phyloP scores from a whole-genome alignment of 2,113 vertebrate genomes.

The Stigmatopora nigra region DNA sequence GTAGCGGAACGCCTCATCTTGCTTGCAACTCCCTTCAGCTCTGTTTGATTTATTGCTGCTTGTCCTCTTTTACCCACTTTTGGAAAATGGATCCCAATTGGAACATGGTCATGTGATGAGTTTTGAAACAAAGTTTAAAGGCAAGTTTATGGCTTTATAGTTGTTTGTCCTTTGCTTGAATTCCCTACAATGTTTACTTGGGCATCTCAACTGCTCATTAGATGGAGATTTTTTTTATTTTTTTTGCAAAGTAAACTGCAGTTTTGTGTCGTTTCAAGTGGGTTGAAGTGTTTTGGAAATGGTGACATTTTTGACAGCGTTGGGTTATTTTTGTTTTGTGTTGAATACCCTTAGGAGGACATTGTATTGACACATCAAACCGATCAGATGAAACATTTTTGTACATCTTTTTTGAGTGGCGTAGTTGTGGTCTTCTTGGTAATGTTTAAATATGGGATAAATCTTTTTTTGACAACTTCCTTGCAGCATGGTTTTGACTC shows the following conservation, averaged over 20 bases:
- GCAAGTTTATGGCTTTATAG: slow-evolving; percentile 37
- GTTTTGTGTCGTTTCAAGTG: slow-evolving; percentile 36
- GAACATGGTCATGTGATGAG: too few relatives aligned
- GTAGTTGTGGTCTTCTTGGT: not conserved
- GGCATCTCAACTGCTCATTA: slow-evolving; percentile 30
- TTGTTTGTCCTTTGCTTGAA: slow-evolving; percentile 27
- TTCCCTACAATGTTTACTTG: slow-evolving; percentile 30
- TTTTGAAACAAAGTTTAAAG: slow-evolving; percentile 42
- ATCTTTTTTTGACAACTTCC: not conserved
- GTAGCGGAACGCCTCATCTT: slow-evolving; percentile 36
- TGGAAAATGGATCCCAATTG: slow-evolving; percentile 47
- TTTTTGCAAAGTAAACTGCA: slow-evolving; percentile 41
- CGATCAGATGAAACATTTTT: slow-evolving; percentile 18
- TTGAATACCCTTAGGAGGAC: slow-evolving; percentile 9
- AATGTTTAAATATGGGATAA: not conserved
- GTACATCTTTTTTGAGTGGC: not conserved
- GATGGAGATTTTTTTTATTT: slow-evolving; percentile 48
- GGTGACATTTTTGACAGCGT: slow-evolving; percentile 35
- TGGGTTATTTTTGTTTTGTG: slow-evolving; percentile 12
- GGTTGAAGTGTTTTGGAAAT: slow-evolving; percentile 33
- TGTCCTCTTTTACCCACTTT: slow-evolving; percentile 65
- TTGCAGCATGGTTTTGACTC: not conserved
- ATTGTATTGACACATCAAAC: slow-evolving; percentile 10
- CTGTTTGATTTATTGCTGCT: slow-evolving; percentile 54
- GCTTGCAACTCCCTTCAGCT: slow-evolving; percentile 29